Evolutionary conservation across 2,113 vertebrate genomes (phyloP).

Genomic region (Sylvicapra grimmia): DNA sequence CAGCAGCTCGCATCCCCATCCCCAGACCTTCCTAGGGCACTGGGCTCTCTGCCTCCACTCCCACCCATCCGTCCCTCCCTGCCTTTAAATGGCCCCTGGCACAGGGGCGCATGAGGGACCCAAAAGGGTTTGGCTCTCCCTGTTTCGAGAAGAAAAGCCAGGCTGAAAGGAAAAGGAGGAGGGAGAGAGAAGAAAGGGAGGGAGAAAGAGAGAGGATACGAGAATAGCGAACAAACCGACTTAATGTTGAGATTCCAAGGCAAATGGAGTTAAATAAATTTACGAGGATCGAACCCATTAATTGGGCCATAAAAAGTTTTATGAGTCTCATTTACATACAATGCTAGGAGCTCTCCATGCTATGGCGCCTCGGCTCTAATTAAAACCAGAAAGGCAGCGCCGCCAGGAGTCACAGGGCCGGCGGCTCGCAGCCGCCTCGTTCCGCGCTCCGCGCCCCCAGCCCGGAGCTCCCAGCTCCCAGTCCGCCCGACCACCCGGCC

Average conservation of each 20-base stretch:
- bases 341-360: slow-evolving; percentile 85
- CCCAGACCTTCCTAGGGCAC: not conserved
- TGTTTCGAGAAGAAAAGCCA: slow-evolving; percentile 39
- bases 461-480: not conserved
- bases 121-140: not conserved
- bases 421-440: slow-evolving; percentile 61
- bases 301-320: slow-evolving; percentile 94
- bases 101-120: slow-evolving; percentile 19
- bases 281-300: slow-evolving; percentile 86
- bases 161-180: not conserved
- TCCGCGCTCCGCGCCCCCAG: not conserved
- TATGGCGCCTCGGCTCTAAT: slow-evolving; percentile 87
- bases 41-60: slow-evolving; percentile 30
- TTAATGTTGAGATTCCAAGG: slow-evolving; percentile 77
- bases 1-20: not conserved
- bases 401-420: slow-evolving; percentile 74
- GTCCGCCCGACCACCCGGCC: not conserved
- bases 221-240: slow-evolving; percentile 57
- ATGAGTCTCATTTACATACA: slow-evolving; percentile 93
- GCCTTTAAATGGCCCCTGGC: not conserved
- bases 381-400: slow-evolving; percentile 85
- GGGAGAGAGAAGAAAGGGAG: not conserved
- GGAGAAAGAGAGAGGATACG: not conserved
- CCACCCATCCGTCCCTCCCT: not conserved
- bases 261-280: slow-evolving; percentile 85